phyloP scores from a whole-genome alignment of 2,888 invertebrate genomes.

The Drosophila borealis region DNA sequence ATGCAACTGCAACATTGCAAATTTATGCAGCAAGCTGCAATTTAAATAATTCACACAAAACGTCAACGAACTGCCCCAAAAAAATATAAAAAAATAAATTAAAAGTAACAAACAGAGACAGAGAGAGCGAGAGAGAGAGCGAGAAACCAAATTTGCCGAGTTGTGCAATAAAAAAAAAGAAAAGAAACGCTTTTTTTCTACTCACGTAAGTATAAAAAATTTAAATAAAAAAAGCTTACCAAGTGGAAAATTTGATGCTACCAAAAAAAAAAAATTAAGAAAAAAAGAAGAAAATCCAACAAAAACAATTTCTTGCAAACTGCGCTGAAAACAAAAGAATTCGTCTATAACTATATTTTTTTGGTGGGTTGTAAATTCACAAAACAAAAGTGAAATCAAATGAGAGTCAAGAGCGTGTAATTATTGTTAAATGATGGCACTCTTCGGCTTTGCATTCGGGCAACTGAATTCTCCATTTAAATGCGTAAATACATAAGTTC shows the following conservation, averaged over 20 bases:
- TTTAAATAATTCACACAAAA: constrained; percentile 51
- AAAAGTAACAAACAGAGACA: constrained; percentile 13
- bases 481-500: neutral
- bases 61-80: constrained; percentile 63
- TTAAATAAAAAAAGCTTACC: constrained; percentile 38
- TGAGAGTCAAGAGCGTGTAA: constrained; percentile 4
- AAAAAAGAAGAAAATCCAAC: constrained; percentile 6
- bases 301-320: constrained; percentile 23
- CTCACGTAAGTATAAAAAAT: constrained; percentile 65
- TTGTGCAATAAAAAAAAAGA: constrained; percentile 11
- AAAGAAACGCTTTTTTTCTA: constrained; percentile 17
- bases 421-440: neutral
- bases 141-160: constrained; percentile 30
- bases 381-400: constrained; percentile 10
- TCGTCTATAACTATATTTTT: neutral
- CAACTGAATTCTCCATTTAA: neutral
- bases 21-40: constrained; percentile 64
- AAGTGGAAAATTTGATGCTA: constrained; percentile 63
- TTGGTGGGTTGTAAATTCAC: neutral
- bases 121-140: constrained; percentile 8
- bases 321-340: constrained; percentile 27
- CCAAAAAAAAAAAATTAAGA: constrained; percentile 52
- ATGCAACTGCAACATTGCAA: constrained; percentile 55
- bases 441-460: neutral
- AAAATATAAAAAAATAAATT: constrained; percentile 3